These are phyloP conservation scores for Dreissena polymorpha DNA, from an alignment of 1,140 invertebrate genomes.

Conservation along the genomic window DNA sequence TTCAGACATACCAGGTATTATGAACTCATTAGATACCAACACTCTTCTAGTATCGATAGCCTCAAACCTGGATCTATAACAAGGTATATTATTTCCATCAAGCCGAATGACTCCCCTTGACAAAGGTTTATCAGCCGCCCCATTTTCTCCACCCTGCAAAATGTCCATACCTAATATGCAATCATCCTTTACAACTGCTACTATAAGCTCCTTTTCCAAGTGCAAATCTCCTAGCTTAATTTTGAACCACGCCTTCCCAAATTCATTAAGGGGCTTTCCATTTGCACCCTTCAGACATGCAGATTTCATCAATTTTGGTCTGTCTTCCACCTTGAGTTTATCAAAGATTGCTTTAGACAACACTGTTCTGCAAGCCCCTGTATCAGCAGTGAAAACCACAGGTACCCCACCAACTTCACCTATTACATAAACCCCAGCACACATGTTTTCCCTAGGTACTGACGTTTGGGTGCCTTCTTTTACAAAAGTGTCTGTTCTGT, in stretches of 20 bases:
- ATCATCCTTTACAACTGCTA: slow-evolving; percentile 18
- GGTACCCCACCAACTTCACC: slow-evolving; percentile 7
- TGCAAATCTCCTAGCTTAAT: neutral
- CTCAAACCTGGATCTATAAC: too few species aligned
- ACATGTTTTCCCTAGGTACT: too few species aligned
- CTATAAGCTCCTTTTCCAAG: slow-evolving; percentile 17
- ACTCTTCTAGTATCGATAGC: too few species aligned
- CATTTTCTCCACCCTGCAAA: neutral
- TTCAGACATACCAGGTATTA: too few species aligned
- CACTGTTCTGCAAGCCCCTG: slow-evolving; percentile 3
- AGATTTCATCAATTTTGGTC: neutral
- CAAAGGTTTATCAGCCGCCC: slow-evolving; percentile 20
- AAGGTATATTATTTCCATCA: neutral
- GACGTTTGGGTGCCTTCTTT: too few species aligned
- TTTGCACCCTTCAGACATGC: slow-evolving; percentile 12
- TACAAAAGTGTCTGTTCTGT: too few species aligned
- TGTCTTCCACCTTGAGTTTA: neutral
- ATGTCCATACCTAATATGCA: neutral
- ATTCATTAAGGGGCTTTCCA: too few species aligned
- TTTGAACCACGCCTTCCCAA: slow-evolving; percentile 22
- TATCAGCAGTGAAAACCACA: slow-evolving; percentile 11
- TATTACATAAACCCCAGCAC: too few species aligned
- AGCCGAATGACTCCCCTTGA: slow-evolving; percentile 8
- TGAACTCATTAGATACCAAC: too few species aligned
- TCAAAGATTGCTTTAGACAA: too few species aligned